Percentiles rank a stretch among this genome's conserved stretches.
phyloP scores from a whole-genome alignment of 2,797 vertebrate species.

The Uromys caudimaculatus region DNA sequence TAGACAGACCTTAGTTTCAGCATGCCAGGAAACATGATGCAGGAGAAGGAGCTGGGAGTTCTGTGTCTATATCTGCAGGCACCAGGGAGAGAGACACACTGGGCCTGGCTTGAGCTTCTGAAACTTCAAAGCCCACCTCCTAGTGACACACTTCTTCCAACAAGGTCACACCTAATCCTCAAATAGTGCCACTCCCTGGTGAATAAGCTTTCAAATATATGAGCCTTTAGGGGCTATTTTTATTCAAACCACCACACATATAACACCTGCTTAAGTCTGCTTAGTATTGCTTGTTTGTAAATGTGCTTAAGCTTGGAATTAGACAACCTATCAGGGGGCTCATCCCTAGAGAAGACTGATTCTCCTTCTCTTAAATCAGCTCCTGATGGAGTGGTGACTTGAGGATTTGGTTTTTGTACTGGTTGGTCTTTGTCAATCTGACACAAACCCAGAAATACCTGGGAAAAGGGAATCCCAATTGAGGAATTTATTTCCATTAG shows the following conservation, averaged over 20 bases:
- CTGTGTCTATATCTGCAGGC: not conserved
- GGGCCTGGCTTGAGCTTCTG: not conserved
- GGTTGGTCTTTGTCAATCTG: not conserved
- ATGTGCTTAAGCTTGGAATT: not conserved
- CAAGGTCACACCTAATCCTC: not conserved
- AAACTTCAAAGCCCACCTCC: not conserved
- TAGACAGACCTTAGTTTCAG: no score
- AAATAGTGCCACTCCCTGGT: not conserved
- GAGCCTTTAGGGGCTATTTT: no score
- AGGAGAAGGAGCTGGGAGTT: not conserved
- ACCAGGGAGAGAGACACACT: not conserved
- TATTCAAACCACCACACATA: not conserved
- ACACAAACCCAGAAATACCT: not conserved
- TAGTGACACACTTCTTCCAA: not conserved
- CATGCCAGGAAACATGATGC: not conserved
- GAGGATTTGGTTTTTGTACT: not conserved
- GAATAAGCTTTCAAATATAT: not conserved
- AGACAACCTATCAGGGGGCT: not conserved
- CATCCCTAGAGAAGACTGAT: not conserved
- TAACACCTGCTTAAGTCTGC: not conserved
- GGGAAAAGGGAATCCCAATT: not conserved
- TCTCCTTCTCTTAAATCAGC: no score
- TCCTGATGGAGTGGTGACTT: not conserved
- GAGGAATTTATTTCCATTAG: not conserved
- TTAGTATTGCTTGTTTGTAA: not conserved